These are phyloP conservation scores for Euphysa ruthae DNA, from an alignment of 30 jellyfish, hydroid and myxozoan species.

Conservation along the genomic window DNA sequence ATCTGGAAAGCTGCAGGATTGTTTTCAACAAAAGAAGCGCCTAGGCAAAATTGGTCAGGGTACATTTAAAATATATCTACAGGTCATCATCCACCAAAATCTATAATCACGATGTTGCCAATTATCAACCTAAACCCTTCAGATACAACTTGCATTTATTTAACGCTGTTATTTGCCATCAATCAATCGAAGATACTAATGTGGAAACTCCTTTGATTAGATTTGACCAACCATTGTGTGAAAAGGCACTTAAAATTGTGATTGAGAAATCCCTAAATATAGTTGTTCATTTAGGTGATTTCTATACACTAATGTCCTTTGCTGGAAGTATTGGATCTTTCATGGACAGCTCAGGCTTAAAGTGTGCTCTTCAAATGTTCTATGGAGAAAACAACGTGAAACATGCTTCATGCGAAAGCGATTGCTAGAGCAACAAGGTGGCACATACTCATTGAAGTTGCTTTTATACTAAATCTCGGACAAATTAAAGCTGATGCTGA, in stretches of 20 bases:
- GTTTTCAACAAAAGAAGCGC: neutral
- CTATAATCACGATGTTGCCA: slow-evolving; percentile 22
- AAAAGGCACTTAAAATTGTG: neutral
- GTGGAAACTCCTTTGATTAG: neutral
- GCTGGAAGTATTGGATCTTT: neutral
- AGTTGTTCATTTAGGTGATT: neutral
- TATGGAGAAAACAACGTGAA: neutral
- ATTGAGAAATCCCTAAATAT: neutral
- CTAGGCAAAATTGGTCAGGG: slow-evolving; percentile 45
- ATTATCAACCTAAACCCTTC: slow-evolving; percentile 4
- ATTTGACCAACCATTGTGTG: neutral
- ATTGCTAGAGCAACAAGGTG: neutral
- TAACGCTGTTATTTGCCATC: neutral
- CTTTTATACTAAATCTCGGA: neutral
- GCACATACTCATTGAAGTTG: neutral
- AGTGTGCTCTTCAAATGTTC: neutral
- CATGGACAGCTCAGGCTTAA: neutral
- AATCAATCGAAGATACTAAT: neutral
- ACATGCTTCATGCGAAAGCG: neutral
- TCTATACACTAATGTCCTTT: neutral
- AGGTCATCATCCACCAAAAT: slow-evolving; percentile 27
- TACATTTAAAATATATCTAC: slow-evolving; percentile 5
- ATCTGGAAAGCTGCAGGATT: neutral
- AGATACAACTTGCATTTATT: neutral
- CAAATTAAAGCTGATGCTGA: neutral